Base-by-base conservation (phyloP, 92 coral and sea anemone genomes). In the Epizoanthus illoricatus region DNA sequence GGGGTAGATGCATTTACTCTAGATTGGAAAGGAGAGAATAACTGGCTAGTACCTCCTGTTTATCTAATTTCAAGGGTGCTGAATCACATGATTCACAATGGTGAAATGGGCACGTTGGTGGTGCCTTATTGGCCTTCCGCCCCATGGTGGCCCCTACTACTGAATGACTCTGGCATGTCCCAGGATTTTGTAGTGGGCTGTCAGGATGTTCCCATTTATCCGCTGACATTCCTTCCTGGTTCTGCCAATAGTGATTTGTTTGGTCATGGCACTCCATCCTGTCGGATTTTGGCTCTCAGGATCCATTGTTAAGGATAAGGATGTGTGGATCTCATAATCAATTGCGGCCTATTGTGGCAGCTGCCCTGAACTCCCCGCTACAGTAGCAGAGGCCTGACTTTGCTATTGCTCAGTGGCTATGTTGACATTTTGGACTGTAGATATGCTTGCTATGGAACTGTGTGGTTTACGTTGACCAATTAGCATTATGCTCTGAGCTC, bases 41-140 rank as follows among this genome's bases (percentile, higher is more conserved):
- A 90, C 68, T 90, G 93, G 90, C 84, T 90, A 41, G 90, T 87
- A 8, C 88, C 93, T 17, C 87, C 87, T 3, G 85, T 86, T 17
- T 73, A 85, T 71, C 79, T 86, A 20, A 73, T 88, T 63, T 60
- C 65, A 3, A 16, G 65, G 21, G 55, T 49, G 10, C 10, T 49
- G 55, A 7, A 49, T 8, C 55, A 49, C 11, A 49, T 49, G 55
- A 49, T 69, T 23, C 49, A 63, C 60, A 64, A 64, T 71, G 67
- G 13, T 4, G 81, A 80, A 4, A 40, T 11, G 69, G 84, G 84
- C 24, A 76, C 55, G 0, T 56, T 85, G 43, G 74, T 85, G 3
- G 75, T 85, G 24, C 88, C 88, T 36, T 68, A 23, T 55, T 85
- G 88, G 88, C 88, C 84, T 16, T 85, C 88, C 0, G 84, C 88